A percentile compares a stretch with the other conserved stretches of the same genome.
Evolutionary conservation across 1,140 invertebrate genomes (phyloP).

Genomic region (Lasaia peninsularis): DNA sequence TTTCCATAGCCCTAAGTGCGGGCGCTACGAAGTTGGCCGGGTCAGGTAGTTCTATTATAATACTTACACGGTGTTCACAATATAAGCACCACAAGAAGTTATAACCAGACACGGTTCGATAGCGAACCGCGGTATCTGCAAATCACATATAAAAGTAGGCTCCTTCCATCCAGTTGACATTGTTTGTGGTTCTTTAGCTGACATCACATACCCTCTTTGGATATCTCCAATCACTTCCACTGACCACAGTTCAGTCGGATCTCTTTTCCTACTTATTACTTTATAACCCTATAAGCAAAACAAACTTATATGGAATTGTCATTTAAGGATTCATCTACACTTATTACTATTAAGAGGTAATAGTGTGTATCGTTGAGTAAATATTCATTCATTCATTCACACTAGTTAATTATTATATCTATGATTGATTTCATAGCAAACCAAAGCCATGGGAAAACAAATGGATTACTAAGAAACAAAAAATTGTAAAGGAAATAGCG

Average conservation of each 20-base stretch:
- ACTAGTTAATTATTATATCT: too few relatives aligned
- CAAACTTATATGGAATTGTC: background rate
- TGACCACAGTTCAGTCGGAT: constrained; percentile 51
- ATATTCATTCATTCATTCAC: too few relatives aligned
- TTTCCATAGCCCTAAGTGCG: too few relatives aligned
- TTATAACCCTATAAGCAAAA: constrained; percentile 43
- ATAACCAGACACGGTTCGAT: constrained; percentile 57
- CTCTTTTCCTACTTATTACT: constrained; percentile 40
- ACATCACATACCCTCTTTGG: constrained; percentile 48
- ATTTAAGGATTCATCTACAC: too few relatives aligned
- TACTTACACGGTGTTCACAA: constrained; percentile 63
- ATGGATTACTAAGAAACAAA: too few relatives aligned
- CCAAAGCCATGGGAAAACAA: too few relatives aligned
- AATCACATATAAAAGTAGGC: constrained; percentile 60
- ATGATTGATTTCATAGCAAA: too few relatives aligned
- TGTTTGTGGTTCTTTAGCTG: constrained; percentile 40
- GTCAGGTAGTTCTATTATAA: too few relatives aligned
- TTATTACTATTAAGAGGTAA: too few relatives aligned
- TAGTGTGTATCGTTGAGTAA: too few relatives aligned
- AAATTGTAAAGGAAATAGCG: too few relatives aligned
- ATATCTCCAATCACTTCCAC: constrained; percentile 60
- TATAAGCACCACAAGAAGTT: constrained; percentile 53
- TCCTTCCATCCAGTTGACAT: constrained; percentile 42
- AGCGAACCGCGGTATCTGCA: constrained; percentile 53
- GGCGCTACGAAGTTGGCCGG: too few relatives aligned